A percentile compares a stretch with the other conserved stretches of the same genome.
phyloP scores from a whole-genome alignment of 2,113 vertebrate species.

The Bufo bufo region DNA sequence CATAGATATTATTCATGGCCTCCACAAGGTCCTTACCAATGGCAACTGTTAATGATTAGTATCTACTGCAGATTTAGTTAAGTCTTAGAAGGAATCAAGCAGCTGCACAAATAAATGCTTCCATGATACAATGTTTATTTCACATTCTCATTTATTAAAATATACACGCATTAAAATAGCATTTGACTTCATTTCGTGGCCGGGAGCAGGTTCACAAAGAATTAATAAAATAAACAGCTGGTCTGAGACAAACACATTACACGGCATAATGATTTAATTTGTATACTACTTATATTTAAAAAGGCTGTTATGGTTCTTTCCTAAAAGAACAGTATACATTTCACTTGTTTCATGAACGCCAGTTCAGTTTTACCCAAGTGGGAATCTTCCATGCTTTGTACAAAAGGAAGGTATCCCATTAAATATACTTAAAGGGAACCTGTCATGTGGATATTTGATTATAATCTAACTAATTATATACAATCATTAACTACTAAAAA shows the following conservation, averaged over 20 bases:
- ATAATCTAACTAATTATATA: too few relatives aligned
- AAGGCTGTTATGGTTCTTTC: not conserved
- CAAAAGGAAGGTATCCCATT: not conserved
- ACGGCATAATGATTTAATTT: not conserved
- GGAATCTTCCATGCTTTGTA: not conserved
- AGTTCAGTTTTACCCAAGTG: not conserved
- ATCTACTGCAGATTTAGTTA: not conserved
- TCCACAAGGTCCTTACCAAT: not conserved
- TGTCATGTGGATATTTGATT: too few relatives aligned
- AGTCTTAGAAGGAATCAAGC: not conserved
- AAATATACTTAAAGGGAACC: not conserved
- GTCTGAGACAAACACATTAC: not conserved
- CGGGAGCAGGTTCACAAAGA: not conserved
- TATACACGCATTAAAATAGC: not conserved
- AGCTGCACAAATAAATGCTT: conserved; percentile 35
- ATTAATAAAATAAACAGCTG: not conserved
- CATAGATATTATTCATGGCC: not conserved
- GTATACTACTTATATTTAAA: not conserved
- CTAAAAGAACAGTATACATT: not conserved
- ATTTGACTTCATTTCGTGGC: conserved; percentile 12
- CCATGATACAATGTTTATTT: conserved; percentile 19
- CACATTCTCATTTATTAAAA: conserved; percentile 23
- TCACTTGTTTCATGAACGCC: not conserved
- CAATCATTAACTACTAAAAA: too few relatives aligned
- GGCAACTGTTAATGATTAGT: not conserved